These are phyloP conservation scores for Drosophila nigritarsus DNA, from an alignment of 2,888 invertebrate genomes.

Conservation along the genomic window DNA sequence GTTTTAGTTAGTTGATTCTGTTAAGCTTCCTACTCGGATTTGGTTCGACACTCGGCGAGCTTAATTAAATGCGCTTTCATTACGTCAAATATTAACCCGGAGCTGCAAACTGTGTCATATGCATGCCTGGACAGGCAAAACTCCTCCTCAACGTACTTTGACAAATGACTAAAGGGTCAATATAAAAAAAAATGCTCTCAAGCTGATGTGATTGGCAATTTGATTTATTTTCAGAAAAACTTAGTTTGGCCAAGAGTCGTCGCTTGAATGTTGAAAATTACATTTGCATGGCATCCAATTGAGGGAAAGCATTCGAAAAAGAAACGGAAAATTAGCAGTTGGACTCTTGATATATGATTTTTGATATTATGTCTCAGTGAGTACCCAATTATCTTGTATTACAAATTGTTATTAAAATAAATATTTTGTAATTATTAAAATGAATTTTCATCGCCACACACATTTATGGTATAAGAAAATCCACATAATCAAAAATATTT, in stretches of 20 bases:
- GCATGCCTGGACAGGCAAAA: slow-evolving; percentile 17
- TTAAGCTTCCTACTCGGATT: slow-evolving; percentile 17
- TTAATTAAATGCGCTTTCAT: slow-evolving; percentile 73
- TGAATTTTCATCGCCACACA: background rate
- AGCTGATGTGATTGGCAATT: slow-evolving; percentile 69
- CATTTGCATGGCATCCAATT: slow-evolving; percentile 32
- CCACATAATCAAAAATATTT: background rate
- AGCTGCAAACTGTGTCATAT: slow-evolving; percentile 42
- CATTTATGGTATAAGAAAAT: background rate
- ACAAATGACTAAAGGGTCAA: slow-evolving; percentile 18
- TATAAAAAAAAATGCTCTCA: slow-evolving; percentile 31
- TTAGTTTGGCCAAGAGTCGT: slow-evolving; percentile 46
- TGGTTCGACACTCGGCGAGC: slow-evolving; percentile 37
- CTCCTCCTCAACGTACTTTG: slow-evolving; percentile 11
- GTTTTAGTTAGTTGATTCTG: slow-evolving; percentile 14
- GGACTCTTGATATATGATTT: background rate
- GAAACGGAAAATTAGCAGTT: background rate
- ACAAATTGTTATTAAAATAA: background rate
- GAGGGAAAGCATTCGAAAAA: background rate
- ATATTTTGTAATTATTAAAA: background rate
- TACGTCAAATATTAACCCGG: slow-evolving; percentile 63
- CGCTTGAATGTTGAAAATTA: slow-evolving; percentile 37
- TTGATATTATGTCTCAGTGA: background rate
- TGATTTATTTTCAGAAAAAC: slow-evolving; percentile 73
- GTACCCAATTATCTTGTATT: too few species aligned